Evolutionary conservation across 2,888 invertebrate species (phyloP).

Genomic region (Phanerotoma sp.): DNA sequence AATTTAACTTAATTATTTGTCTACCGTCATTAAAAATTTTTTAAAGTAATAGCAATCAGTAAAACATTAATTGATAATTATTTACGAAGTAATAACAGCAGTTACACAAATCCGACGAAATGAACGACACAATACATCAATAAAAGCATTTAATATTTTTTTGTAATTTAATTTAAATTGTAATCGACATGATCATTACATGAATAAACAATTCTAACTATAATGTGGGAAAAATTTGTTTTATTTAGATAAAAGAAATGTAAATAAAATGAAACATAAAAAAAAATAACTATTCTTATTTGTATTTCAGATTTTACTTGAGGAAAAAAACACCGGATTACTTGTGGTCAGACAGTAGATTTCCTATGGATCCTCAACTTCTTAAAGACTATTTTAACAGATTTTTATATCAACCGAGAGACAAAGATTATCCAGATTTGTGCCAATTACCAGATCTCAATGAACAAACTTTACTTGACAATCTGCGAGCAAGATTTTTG

Average conservation of each 20-base stretch:
- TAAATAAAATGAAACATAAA: background rate
- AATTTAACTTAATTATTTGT: too few relatives aligned
- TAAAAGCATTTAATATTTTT: too few relatives aligned
- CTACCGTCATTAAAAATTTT: too few relatives aligned
- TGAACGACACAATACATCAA: too few relatives aligned
- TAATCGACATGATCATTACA: too few relatives aligned
- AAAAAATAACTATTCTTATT: constrained; percentile 34
- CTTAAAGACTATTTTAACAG: constrained; percentile 90
- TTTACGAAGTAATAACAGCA: too few relatives aligned
- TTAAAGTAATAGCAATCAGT: too few relatives aligned
- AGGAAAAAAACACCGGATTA: constrained; percentile 83
- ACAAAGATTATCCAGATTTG: constrained; percentile 92
- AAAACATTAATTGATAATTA: too few relatives aligned
- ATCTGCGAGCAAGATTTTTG: constrained; percentile 83
- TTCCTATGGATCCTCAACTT: constrained; percentile 86
- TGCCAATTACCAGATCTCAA: constrained; percentile 95
- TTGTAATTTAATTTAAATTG: too few relatives aligned
- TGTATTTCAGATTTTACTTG: constrained; percentile 74
- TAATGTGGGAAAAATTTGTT: too few relatives aligned
- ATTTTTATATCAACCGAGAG: constrained; percentile 88
- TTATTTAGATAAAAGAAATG: constrained; percentile 16
- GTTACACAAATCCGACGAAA: too few relatives aligned
- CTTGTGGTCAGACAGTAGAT: constrained; percentile 80
- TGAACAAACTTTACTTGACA: constrained; percentile 89
- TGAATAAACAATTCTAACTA: too few relatives aligned